Percentiles rank a stretch among this genome's conserved stretches.
Conservation (phyloP, 2,888 invertebrate species). For the Erynnis tages region DNA sequence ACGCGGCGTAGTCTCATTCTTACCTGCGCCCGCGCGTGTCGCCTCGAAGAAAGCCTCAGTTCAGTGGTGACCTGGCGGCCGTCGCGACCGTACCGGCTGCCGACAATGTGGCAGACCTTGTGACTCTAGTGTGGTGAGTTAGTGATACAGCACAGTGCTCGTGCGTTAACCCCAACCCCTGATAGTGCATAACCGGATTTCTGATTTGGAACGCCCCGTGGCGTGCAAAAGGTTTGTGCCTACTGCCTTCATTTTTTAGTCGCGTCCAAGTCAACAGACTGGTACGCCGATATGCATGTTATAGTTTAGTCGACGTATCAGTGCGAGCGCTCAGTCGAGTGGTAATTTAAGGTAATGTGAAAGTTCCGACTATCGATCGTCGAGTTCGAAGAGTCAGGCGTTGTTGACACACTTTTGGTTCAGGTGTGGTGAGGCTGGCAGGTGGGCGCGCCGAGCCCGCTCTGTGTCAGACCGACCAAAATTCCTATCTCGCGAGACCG, state of each 20-base stretch:
- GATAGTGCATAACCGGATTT: constrained; percentile 79
- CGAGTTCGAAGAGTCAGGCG: constrained; percentile 68
- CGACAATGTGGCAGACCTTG: constrained; percentile 68
- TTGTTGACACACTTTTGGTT: constrained; percentile 77
- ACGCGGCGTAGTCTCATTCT: constrained; percentile 62
- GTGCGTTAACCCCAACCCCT: constrained; percentile 77
- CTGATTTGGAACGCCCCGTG: constrained; percentile 64
- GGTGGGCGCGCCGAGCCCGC: constrained; percentile 74
- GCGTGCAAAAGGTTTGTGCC: constrained; percentile 67
- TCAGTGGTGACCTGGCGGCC: constrained; percentile 74
- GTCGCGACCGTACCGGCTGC: constrained; percentile 71
- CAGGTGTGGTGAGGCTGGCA: constrained; percentile 72
- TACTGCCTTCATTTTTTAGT: constrained; percentile 37
- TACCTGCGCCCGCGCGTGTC: constrained; percentile 63
- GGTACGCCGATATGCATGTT: constrained; percentile 36
- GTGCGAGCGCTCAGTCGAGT: constrained; percentile 49
- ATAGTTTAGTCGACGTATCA: constrained; percentile 45
- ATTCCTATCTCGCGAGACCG: constrained; percentile 72
- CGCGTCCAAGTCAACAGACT: constrained; percentile 22
- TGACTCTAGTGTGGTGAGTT: constrained; percentile 74
- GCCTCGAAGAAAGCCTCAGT: constrained; percentile 73
- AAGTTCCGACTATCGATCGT: constrained; percentile 73
- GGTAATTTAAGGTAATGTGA: constrained; percentile 79
- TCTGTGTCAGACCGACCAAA: constrained; percentile 68
- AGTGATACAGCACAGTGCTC: constrained; percentile 73